Evolutionary conservation across 2,113 vertebrate species (phyloP).

Genomic region (Recurvirostra avosetta): DNA sequence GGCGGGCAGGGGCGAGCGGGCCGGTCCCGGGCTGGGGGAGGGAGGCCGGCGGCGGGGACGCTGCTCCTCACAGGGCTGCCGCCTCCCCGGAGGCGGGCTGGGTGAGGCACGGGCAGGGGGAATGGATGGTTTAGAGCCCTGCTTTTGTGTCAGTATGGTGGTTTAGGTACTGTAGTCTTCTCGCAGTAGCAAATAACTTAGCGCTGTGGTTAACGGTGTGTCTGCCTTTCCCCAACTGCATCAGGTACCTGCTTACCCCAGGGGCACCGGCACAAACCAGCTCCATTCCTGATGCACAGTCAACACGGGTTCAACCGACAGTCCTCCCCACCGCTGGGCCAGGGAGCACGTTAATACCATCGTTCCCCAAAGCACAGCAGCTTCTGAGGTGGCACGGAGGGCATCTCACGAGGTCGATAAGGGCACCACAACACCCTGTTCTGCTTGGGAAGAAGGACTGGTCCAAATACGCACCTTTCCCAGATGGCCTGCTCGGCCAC

Average conservation of each 20-base stretch:
- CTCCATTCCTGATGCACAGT: background rate
- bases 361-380: background rate
- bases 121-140: background rate
- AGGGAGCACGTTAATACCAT: too few relatives aligned
- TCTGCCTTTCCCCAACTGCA: too few relatives aligned
- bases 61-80: too few relatives aligned
- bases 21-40: too few relatives aligned
- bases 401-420: background rate
- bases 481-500: background rate
- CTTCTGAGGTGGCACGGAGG: background rate
- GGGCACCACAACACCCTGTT: background rate
- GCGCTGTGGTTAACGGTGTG: background rate
- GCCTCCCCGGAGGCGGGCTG: background rate
- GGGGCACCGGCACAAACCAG: fast-evolving
- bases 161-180: background rate
- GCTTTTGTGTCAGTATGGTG: fast-evolving
- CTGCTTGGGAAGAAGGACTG: background rate
- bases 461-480: background rate
- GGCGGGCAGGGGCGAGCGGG: background rate
- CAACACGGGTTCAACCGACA: fast-evolving
- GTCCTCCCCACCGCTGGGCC: background rate
- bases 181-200: background rate
- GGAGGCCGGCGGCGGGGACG: background rate
- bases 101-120: background rate
- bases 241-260: background rate